A percentile compares a stretch with the other conserved stretches of the same genome.
These are phyloP conservation scores for Sebastes itinus DNA, from an alignment of 2,797 vertebrate genomes.

Conservation along the genomic window DNA sequence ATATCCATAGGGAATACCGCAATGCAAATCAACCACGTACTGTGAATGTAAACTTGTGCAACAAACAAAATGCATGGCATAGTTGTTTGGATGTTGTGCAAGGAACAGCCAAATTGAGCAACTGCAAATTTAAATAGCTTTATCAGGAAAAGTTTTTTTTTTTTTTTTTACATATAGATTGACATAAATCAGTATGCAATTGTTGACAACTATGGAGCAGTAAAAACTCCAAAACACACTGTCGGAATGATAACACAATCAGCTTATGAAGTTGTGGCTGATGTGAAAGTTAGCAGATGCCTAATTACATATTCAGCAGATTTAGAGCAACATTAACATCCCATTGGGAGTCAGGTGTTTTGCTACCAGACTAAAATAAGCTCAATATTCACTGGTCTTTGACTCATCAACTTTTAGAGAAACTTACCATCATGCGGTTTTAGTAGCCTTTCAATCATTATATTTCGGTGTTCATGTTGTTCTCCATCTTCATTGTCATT, in stretches of 20 bases:
- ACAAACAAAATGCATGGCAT: not conserved
- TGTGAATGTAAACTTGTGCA: slow-evolving; percentile 8
- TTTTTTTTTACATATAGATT: not conserved
- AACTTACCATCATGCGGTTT: not conserved
- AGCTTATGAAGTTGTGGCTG: not conserved
- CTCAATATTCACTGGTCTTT: not conserved
- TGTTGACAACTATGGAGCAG: not conserved
- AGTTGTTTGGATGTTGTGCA: not conserved
- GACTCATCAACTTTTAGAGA: not conserved
- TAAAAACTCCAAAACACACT: not conserved
- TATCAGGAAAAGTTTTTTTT: not conserved
- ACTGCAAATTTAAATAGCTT: not conserved
- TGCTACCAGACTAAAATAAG: not conserved
- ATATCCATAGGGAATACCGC: not conserved
- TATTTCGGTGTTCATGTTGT: not conserved
- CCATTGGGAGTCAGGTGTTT: not conserved
- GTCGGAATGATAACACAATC: not conserved
- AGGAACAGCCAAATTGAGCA: not conserved
- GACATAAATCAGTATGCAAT: not conserved
- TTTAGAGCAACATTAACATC: not conserved
- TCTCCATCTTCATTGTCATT: not conserved
- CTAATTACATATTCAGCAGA: not conserved
- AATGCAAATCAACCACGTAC: not conserved
- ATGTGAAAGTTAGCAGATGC: not conserved
- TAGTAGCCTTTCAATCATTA: not conserved